Conservation (phyloP, 2,888 invertebrate genomes). For the Sminthurinus aureus region DNA sequence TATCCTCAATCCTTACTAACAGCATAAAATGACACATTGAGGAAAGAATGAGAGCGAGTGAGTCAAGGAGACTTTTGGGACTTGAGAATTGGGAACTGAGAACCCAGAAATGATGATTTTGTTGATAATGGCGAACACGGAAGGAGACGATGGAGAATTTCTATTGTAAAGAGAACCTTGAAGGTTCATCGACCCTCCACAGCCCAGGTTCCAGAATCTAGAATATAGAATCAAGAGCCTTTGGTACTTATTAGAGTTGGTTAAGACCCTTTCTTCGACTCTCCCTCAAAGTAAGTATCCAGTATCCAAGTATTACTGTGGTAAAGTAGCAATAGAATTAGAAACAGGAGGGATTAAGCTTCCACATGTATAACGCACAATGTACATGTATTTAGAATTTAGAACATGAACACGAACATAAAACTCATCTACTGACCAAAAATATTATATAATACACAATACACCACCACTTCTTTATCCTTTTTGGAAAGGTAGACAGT, state of each 20-base stretch:
- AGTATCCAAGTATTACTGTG: too few relatives aligned
- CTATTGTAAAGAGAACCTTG: slow-evolving; percentile 38
- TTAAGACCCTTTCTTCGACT: not conserved
- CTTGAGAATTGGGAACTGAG: too few relatives aligned
- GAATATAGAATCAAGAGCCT: too few relatives aligned
- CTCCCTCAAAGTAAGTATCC: not conserved
- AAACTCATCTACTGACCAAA: too few relatives aligned
- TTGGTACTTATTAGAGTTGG: not conserved
- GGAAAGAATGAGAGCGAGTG: not conserved
- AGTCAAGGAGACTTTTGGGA: not conserved
- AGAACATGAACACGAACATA: too few relatives aligned
- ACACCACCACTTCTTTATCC: not conserved
- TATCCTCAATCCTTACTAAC: too few relatives aligned
- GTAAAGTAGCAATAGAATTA: not conserved
- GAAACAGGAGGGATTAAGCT: not conserved
- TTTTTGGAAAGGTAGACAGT: not conserved
- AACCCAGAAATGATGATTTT: too few relatives aligned
- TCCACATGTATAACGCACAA: too few relatives aligned
- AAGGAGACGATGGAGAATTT: not conserved
- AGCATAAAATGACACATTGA: too few relatives aligned
- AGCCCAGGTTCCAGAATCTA: too few relatives aligned
- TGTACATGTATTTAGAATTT: too few relatives aligned
- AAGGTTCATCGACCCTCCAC: slow-evolving; percentile 23
- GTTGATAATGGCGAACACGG: not conserved
- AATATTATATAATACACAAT: too few relatives aligned